These are phyloP conservation scores for Haliclystus octoradiatus DNA, from an alignment of 30 jellyfish, hydroid and myxozoan genomes.

Conservation along the genomic window DNA sequence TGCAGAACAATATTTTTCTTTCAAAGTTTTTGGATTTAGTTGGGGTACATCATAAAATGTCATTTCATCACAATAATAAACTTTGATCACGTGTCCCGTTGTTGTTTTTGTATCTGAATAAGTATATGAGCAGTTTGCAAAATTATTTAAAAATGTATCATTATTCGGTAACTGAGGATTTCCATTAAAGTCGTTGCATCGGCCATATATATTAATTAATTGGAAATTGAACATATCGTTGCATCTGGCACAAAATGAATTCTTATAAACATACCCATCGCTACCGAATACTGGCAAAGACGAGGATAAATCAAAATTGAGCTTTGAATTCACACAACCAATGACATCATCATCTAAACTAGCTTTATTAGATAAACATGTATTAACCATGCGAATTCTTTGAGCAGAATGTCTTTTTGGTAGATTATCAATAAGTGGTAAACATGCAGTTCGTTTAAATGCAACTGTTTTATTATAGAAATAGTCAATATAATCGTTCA, in stretches of 20 bases:
- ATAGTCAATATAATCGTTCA: neutral
- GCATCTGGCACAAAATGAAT: conserved; percentile 6
- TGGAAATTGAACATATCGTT: neutral
- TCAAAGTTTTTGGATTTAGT: neutral
- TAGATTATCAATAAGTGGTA: neutral
- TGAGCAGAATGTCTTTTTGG: neutral
- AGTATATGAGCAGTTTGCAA: neutral
- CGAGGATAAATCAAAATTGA: neutral
- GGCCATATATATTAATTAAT: neutral
- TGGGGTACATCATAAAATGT: neutral
- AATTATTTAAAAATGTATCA: neutral
- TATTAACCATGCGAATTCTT: neutral
- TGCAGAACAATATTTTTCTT: neutral
- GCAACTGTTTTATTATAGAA: neutral
- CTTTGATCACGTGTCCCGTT: neutral
- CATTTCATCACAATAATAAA: neutral
- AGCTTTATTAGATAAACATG: neutral
- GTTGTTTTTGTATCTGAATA: neutral
- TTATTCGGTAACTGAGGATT: neutral
- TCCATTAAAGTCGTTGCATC: neutral
- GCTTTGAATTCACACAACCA: neutral
- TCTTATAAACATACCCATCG: conserved; percentile 1
- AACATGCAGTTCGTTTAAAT: neutral
- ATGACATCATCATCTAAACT: neutral
- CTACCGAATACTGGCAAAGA: conserved; percentile 1